These are phyloP conservation scores for Epinotia demarniana DNA, from an alignment of 2,888 invertebrate species.

Conservation along the genomic window DNA sequence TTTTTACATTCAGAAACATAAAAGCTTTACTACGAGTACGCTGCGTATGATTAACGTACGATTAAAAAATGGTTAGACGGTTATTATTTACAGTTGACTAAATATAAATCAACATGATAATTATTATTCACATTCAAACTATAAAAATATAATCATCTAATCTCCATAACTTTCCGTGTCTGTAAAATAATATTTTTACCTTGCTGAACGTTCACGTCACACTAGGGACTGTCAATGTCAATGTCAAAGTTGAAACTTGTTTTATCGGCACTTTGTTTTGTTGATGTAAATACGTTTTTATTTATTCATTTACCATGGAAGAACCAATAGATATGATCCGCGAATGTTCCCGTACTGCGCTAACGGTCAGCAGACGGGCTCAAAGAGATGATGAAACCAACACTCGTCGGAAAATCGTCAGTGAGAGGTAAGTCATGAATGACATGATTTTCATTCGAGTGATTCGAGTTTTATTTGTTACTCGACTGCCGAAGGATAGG, in stretches of 20 bases:
- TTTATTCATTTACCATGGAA: constrained; percentile 34
- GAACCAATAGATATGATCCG: constrained; percentile 57
- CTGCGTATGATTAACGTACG: no score
- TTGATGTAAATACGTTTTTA: neutral
- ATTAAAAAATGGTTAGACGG: no score
- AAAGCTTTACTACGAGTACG: no score
- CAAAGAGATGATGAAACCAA: constrained; percentile 67
- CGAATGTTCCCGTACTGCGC: constrained; percentile 60
- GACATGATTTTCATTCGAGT: neutral
- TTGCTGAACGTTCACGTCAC: constrained; percentile 1
- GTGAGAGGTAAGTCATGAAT: constrained; percentile 52
- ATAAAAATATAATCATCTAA: no score
- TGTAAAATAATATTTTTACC: neutral
- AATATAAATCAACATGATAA: no score
- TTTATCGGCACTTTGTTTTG: neutral
- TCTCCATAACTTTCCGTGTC: no score
- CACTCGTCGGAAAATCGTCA: constrained; percentile 57
- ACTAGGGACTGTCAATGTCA: neutral
- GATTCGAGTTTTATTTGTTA: neutral
- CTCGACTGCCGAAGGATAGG: no score
- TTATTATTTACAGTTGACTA: no score
- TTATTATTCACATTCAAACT: no score
- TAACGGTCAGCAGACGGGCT: constrained; percentile 62
- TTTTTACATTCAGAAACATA: no score
- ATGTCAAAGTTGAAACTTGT: neutral